Evolutionary conservation across 1,140 invertebrate genomes (phyloP).

Genomic region (Drosophila elegans): DNA sequence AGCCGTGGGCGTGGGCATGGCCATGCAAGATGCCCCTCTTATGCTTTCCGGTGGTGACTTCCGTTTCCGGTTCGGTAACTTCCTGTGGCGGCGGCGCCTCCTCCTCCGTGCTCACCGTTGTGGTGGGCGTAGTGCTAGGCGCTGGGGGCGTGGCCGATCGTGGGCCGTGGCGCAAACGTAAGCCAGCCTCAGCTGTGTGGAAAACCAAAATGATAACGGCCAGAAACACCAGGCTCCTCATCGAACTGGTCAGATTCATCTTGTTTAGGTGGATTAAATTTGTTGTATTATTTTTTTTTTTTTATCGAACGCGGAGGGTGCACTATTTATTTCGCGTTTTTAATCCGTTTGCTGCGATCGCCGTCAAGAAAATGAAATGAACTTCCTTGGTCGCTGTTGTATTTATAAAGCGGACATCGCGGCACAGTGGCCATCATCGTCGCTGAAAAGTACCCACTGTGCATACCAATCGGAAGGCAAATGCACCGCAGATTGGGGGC

Average conservation of each 20-base stretch:
- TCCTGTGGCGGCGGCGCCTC: not conserved
- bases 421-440: conserved; percentile 19
- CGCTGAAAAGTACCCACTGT: conserved; percentile 7
- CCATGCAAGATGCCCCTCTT: conserved; percentile 72
- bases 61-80: conserved; percentile 15
- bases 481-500: conserved; percentile 6
- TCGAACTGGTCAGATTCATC: conserved; percentile 24
- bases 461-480: conserved; percentile 58
- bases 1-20: conserved; percentile 10
- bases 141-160: conserved; percentile 43
- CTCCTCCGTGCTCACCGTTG: conserved; percentile 7
- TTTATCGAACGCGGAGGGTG: too few species aligned
- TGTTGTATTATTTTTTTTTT: not conserved
- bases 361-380: conserved; percentile 79
- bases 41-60: conserved; percentile 57
- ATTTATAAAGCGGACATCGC: conserved; percentile 83
- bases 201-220: conserved; percentile 25
- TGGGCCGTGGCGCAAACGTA: conserved; percentile 44
- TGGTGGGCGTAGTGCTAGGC: conserved; percentile 26
- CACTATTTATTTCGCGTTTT: conserved; percentile 1
- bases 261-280: conserved; percentile 9
- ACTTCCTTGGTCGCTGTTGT: conserved; percentile 82
- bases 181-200: conserved; percentile 13
- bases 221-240: conserved; percentile 25
- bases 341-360: conserved; percentile 54